Base-by-base conservation (phyloP, 2,888 invertebrate genomes). In the Anoncus sp. region DNA sequence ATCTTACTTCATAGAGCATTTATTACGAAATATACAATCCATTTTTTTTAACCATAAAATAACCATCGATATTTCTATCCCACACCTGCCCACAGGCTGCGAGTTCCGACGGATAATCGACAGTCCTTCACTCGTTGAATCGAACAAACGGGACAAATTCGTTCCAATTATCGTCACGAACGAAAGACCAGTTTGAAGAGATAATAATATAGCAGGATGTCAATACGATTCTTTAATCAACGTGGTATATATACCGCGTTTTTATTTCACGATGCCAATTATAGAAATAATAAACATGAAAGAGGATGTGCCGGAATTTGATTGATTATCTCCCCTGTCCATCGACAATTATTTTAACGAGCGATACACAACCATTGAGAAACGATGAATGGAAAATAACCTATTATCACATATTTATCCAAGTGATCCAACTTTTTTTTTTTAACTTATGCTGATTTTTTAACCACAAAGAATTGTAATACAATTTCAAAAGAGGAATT, bases 91-190 rank as follows among this genome's bases (percentile, higher is more conserved):
- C 22, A n/a, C n/a, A 63, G 59, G 38, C 38, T 31, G 63, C n/a
- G 60, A 40, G 27, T 27, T 45, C 53, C 63, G 71, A 55, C 71
- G 63, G 63, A 72, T 72, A 72, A 72, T 63, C 62, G 71, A 53
- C 24, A 43, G 31, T 20, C 20, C 18, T 53, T 55, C 63, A 53
- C 40, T 53, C 31, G 62, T n/a, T 22, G 53, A 72, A 72, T 63
- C 62, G 71, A 62, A 84, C 84, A 84, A 84, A 85, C 79, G 78
- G 75, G 77, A 67, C 78, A 71, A 77, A 77, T 81, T 82, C 81
- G 75, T 73, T 70, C 81, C 85, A 85, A 85, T 85, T 85, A 84
- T 81, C 81, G 79, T 62, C 69, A 63, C 79, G 77, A 81, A 72
- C 35, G 20, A 47, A 38, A 45, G 57, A 72, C 80, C 49, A 27